Evolutionary conservation across 1,140 invertebrate species (phyloP).

Genomic region (Halictus rubicundus): DNA sequence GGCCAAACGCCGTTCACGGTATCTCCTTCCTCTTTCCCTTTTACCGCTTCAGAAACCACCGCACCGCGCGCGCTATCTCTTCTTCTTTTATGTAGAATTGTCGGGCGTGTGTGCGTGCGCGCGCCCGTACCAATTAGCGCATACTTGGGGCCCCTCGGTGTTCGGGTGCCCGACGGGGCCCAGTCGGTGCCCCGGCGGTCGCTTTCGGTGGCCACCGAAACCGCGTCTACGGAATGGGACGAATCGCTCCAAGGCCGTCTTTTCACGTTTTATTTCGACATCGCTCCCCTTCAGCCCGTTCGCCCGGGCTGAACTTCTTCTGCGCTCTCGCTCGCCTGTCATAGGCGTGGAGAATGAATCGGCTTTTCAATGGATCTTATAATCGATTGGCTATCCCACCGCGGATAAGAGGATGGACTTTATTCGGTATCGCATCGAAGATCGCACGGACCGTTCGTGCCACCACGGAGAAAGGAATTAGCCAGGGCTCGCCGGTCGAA

Average conservation of each 20-base stretch:
- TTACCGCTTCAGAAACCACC: conserved; percentile 28
- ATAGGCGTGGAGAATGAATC: background rate
- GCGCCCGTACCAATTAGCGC: conserved; percentile 75
- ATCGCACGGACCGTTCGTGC: background rate
- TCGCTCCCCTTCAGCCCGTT: background rate
- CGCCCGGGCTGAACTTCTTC: background rate
- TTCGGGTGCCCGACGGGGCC: conserved; percentile 44
- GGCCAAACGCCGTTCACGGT: conserved; percentile 40
- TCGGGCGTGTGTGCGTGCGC: conserved; percentile 9
- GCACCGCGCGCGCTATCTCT: conserved; percentile 24
- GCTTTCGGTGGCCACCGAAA: conserved; percentile 39
- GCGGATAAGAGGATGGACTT: background rate
- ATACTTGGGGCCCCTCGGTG: conserved; percentile 71
- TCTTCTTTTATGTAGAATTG: conserved; percentile 8
- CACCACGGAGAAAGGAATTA: background rate
- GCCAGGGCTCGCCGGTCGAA: background rate
- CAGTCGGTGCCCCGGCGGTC: conserved; percentile 9
- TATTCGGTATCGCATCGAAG: background rate
- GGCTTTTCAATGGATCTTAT: background rate
- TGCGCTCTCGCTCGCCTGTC: background rate
- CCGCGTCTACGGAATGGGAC: conserved; percentile 35
- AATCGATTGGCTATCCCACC: conserved; percentile 3
- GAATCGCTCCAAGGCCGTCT: conserved; percentile 30
- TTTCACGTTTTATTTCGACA: conserved; percentile 10
- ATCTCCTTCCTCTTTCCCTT: conserved; percentile 38